Evolutionary conservation across 2,888 invertebrate genomes (phyloP), one percentile per base, ranked within the genome.

Genomic region (Lymantria dispar): DNA sequence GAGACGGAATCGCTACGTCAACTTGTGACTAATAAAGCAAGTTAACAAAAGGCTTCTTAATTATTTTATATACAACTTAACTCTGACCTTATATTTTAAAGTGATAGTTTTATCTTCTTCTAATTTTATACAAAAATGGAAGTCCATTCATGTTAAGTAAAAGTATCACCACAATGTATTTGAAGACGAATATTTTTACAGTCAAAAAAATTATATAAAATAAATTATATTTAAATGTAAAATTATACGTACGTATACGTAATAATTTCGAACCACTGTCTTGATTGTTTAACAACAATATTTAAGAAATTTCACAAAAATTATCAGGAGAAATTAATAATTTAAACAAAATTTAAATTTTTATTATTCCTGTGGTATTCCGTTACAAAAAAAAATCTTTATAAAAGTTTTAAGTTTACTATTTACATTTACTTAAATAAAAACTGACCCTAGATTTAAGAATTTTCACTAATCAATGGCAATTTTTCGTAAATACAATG

Each of bases 51-150:
- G 43, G 10, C 29, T 52, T 36, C 15, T 30, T 38, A 31, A 9
- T 47, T 43, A 47, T 30, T 37, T 7, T 41, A 37, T 33, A 38
- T 38, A 33, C 10, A 38, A 8, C 11, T 12, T 38, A 10, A 38
- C 2, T n/a, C 29, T 40, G 29, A 9, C 40, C 22, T 30, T 8
- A 41, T 47, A 9, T 10, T 39, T 31, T 11, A 33, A 36, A 33
- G 33, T 45, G 15, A 47, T 13, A 41, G 2, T 13, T 37, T 22
- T 29, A 15, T 22, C 22, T 47, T 42, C 33, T 11, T 29, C 37
- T 47, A 47, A 36, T 43, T 47, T 47, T 47, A 22, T 47, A 47
- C 47, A 48, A 48, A 48, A 48, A 43, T 48, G 48, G 43, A 48
- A 48, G 48, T 48, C 48, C 38, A 48, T 43, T 48, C 37, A 48